Evolutionary conservation across 2,888 invertebrate genomes (phyloP), one percentile per base, ranked within the genome.

Genomic region (Aleiodes alternator): DNA sequence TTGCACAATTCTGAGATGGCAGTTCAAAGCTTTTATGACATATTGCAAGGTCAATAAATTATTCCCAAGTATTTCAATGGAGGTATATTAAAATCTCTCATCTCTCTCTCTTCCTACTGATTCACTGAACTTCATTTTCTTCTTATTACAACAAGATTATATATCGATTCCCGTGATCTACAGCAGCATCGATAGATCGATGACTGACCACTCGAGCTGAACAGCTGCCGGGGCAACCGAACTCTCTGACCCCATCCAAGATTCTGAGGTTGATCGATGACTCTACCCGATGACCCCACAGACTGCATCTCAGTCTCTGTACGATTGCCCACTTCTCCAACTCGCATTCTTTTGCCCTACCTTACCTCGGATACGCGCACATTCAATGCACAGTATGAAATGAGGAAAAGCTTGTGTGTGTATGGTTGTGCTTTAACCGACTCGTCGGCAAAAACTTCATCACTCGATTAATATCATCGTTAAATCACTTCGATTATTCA

Each of bases 261-360:
- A 64, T 29, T 59, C 80, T 80, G 81, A 83, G 85, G 82, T 87
- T 87, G 87, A 87, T 87, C 87, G 87, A 87, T 87, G 85, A 85
- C 84, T 86, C 80, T 78, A 80, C 77, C 43, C 82, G 86, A 84
- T 87, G 87, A 87, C 85, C 81, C 78, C 74, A 69, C 48, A 23
- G 23, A 59, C 73, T 72, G 50, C 68, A n/a, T n/a, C 43, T 43
- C 43, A 51, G 38, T 57, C 59, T 73, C 59, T 73, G 78, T 77
- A 78, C 81, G 82, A 84, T 82, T 81, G 69, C 73, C 43, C 78
- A 72, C 69, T 76, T 53, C 70, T 69, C 7, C 43, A 8, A 43
- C 43, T 75, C 34, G 53, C 78, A 75, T 78, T 77, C 76, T 82
- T 80, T 80, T 74, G 78, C 75, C 75, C 77, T 72, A 78, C 72